Conservation (phyloP, 1,140 invertebrate species). For the Drosophila equinoxialis region DNA sequence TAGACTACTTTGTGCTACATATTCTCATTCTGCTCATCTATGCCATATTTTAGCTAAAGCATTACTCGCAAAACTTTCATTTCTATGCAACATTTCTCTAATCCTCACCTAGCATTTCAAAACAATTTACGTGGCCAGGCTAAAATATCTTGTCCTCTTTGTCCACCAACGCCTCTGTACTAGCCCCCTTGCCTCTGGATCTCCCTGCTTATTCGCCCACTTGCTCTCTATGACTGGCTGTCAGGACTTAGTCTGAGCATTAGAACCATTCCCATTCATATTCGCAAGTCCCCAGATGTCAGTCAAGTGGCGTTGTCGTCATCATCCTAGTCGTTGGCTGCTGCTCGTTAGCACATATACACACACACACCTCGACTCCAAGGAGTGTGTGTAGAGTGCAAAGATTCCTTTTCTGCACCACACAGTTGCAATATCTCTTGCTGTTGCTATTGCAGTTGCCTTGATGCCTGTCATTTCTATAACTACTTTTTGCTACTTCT, state of each 20-base stretch:
- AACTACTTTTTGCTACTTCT: conserved; percentile 78
- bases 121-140: conserved; percentile 69
- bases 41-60: conserved; percentile 35
- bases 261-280: conserved; percentile 13
- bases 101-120: conserved; percentile 73
- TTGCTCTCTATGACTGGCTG: conserved; percentile 28
- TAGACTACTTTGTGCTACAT: neutral
- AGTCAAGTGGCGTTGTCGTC: conserved; percentile 71
- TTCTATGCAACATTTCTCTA: conserved; percentile 69
- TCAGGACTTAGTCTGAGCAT: conserved; percentile 23
- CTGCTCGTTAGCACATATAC: conserved; percentile 73
- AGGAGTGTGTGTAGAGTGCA: conserved; percentile 40
- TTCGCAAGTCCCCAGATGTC: conserved; percentile 55
- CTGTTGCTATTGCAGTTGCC: conserved; percentile 45
- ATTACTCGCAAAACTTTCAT: conserved; percentile 68
- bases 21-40: conserved; percentile 2
- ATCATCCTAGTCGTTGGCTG: conserved; percentile 35
- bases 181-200: neutral
- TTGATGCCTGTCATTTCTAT: conserved; percentile 75
- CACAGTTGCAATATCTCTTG: conserved; percentile 20
- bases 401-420: conserved; percentile 22
- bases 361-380: conserved; percentile 13
- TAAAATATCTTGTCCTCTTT: conserved; percentile 23
- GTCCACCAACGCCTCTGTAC: conserved; percentile 5
- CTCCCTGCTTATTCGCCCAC: neutral